A percentile compares a stretch with the other conserved stretches of the same genome.
Evolutionary conservation across 1,140 invertebrate species (phyloP).

Genomic region (Drosophila pectinifera): DNA sequence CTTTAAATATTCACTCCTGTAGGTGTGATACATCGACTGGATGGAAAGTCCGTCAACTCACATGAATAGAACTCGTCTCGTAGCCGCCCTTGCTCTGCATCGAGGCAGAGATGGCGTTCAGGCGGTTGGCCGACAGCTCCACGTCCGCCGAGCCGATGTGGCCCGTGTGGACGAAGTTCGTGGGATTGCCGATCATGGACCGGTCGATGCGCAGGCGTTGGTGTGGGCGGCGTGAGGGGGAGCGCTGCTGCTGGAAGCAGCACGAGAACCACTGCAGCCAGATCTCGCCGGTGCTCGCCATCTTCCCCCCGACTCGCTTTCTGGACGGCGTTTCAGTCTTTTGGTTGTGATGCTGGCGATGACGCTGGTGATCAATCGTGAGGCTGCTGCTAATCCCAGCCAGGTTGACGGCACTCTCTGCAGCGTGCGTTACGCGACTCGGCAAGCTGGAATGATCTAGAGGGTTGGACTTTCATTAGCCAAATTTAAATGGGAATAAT

Average conservation of each 20-base stretch:
- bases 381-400: slow-evolving; percentile 51
- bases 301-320: slow-evolving; percentile 79
- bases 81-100: slow-evolving; percentile 96
- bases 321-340: slow-evolving; percentile 62
- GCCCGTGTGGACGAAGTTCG: slow-evolving; percentile 96
- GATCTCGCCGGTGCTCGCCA: slow-evolving; percentile 90
- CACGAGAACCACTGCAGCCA: slow-evolving; percentile 95
- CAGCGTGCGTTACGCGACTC: slow-evolving; percentile 43
- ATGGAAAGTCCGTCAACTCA: slow-evolving; percentile 60
- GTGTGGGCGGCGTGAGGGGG: slow-evolving; percentile 88
- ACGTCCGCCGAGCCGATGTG: slow-evolving; percentile 93
- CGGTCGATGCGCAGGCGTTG: slow-evolving; percentile 92
- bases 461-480: slow-evolving; percentile 12
- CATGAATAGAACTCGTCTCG: slow-evolving; percentile 88
- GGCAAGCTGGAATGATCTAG: slow-evolving; percentile 25
- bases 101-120: slow-evolving; percentile 92
- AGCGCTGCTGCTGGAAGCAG: slow-evolving; percentile 90
- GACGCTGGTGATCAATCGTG: slow-evolving; percentile 39
- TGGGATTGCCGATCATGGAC: slow-evolving; percentile 96
- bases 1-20: not conserved
- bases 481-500: not conserved
- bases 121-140: slow-evolving; percentile 89
- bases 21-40: too few species aligned
- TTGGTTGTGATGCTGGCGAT: slow-evolving; percentile 33
- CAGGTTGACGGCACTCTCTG: slow-evolving; percentile 52